phyloP scores from a whole-genome alignment of 2,888 invertebrate species.

The Baronia brevicornis region DNA sequence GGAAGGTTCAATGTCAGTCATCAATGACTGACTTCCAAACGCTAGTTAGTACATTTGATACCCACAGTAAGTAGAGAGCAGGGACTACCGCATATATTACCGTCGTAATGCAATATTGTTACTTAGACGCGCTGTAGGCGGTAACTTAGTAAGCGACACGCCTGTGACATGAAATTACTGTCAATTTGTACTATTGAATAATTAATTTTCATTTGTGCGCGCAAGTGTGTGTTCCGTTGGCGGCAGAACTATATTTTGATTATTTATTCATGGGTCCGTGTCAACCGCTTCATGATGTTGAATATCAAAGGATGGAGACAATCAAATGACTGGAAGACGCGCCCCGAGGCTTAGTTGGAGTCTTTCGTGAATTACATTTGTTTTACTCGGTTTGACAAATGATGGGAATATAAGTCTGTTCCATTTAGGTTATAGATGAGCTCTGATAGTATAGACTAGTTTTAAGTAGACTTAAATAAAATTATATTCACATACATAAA shows the following conservation, averaged over 20 bases:
- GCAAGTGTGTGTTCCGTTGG: constrained; percentile 39
- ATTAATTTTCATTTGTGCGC: constrained; percentile 61
- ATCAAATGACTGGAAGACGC: constrained; percentile 24
- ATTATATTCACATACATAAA: too few species aligned
- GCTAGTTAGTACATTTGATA: background rate
- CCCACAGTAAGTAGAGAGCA: background rate
- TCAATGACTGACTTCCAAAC: too few species aligned
- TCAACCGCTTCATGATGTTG: constrained; percentile 41
- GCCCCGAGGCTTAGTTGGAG: constrained; percentile 14
- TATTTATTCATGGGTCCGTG: constrained; percentile 46
- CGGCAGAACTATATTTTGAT: constrained; percentile 44
- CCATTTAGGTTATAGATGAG: too few species aligned
- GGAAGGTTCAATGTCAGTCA: too few species aligned
- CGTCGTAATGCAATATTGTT: constrained; percentile 12
- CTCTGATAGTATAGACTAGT: too few species aligned
- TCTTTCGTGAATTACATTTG: too few species aligned
- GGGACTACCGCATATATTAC: constrained; percentile 2
- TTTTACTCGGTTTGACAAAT: constrained; percentile 2
- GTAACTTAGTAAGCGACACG: constrained; percentile 28
- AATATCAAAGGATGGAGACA: constrained; percentile 32
- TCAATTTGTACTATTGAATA: constrained; percentile 62
- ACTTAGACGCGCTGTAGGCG: constrained; percentile 17
- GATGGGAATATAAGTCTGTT: too few species aligned
- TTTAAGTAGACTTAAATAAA: too few species aligned
- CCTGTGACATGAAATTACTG: constrained; percentile 47